Evolutionary conservation across 2,113 vertebrate species (phyloP).

Genomic region (Sceloporus undulatus): DNA sequence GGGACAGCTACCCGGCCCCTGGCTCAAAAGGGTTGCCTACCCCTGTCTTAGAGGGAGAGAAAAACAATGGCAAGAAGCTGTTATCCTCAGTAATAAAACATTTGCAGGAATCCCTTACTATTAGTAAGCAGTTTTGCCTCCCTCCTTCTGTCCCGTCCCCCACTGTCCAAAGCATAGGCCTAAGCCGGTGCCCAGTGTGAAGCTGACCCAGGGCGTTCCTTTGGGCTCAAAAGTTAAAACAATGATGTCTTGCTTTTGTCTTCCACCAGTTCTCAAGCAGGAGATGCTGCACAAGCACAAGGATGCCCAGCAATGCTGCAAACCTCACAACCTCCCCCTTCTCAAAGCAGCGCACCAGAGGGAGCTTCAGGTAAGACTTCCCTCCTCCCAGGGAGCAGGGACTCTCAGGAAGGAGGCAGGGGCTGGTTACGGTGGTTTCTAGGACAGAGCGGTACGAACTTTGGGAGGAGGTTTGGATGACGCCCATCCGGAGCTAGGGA

Average conservation of each 20-base stretch:
- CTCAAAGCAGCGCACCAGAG: slow-evolving; percentile 88
- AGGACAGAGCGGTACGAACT: too few species aligned
- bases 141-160: too few species aligned
- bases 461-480: too few species aligned
- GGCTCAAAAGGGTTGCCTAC: too few species aligned
- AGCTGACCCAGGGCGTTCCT: too few species aligned
- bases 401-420: too few species aligned
- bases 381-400: neutral
- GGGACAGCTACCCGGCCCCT: too few species aligned
- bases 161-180: too few species aligned
- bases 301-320: slow-evolving; percentile 90
- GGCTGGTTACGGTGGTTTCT: too few species aligned
- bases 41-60: neutral
- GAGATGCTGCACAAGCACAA: slow-evolving; percentile 88
- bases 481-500: too few species aligned
- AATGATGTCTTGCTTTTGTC: rapidly evolving
- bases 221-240: neutral
- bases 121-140: neutral
- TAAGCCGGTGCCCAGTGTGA: too few species aligned
- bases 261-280: slow-evolving; percentile 86
- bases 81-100: neutral
- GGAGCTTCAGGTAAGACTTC: slow-evolving; percentile 84
- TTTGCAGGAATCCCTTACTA: neutral
- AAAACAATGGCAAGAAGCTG: neutral
- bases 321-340: slow-evolving; percentile 89